A percentile compares a stretch with the other conserved stretches of the same genome.
Evolutionary conservation across 2,888 invertebrate genomes (phyloP).

Genomic region (Oscheius sp.): DNA sequence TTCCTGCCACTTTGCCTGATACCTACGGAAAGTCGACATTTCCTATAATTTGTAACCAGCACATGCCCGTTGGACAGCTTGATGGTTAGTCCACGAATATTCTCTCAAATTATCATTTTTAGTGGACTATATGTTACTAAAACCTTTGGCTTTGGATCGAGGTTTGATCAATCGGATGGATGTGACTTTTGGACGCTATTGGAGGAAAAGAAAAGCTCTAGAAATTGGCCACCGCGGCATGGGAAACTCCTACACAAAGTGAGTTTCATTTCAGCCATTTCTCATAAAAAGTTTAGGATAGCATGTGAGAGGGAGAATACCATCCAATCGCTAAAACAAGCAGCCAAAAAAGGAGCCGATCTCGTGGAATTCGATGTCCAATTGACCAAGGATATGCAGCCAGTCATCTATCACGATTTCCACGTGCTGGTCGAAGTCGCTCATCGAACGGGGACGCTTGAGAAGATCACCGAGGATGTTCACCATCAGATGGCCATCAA

Average conservation of each 20-base stretch:
- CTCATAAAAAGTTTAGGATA: slow-evolving; percentile 23
- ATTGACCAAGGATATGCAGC: slow-evolving; percentile 85
- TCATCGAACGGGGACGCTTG: slow-evolving; percentile 45
- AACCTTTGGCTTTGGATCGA: slow-evolving; percentile 30
- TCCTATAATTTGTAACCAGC: slow-evolving; percentile 50
- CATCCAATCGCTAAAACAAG: slow-evolving; percentile 90
- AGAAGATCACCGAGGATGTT: slow-evolving; percentile 23
- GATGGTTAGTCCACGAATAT: slow-evolving; percentile 37
- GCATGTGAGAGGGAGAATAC: slow-evolving; percentile 89
- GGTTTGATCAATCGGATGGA: slow-evolving; percentile 42
- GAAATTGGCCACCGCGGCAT: slow-evolving; percentile 97
- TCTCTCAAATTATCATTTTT: slow-evolving; percentile 3
- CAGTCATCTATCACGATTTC: slow-evolving; percentile 95
- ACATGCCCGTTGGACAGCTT: slow-evolving; percentile 56
- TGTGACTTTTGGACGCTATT: slow-evolving; percentile 48
- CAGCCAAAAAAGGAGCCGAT: slow-evolving; percentile 93
- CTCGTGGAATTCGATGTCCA: slow-evolving; percentile 99
- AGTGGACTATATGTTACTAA: slow-evolving; percentile 60
- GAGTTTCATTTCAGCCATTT: background rate
- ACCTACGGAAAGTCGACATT: slow-evolving; percentile 55
- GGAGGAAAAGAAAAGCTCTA: slow-evolving; percentile 74
- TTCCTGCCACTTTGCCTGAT: slow-evolving; percentile 56
- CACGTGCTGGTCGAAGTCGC: slow-evolving; percentile 83
- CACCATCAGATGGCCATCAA: slow-evolving; percentile 61
- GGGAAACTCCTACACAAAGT: slow-evolving; percentile 83